phyloP scores from a whole-genome alignment of 2,888 invertebrate species.

The Chironomus tentans region DNA sequence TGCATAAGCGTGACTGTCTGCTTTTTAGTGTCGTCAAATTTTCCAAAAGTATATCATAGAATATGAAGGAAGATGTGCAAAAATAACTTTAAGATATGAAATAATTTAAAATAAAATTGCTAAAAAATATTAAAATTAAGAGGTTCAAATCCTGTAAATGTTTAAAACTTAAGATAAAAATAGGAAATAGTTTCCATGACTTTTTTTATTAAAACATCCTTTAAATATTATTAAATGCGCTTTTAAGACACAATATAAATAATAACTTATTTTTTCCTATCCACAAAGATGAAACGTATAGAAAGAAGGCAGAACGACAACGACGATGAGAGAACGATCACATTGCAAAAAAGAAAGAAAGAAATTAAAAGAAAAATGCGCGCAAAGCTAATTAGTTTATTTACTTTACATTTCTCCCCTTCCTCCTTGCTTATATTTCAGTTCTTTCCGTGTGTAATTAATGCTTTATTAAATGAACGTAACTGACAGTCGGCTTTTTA shows the following conservation, averaged over 20 bases:
- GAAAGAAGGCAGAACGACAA: neutral
- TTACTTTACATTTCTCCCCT: neutral
- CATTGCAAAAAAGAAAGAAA: neutral
- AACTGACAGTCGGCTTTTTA: slow-evolving; percentile 3
- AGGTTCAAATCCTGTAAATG: too few relatives aligned
- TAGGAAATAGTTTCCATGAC: neutral
- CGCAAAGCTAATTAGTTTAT: slow-evolving; percentile 20
- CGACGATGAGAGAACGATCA: neutral
- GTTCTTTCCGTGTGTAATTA: slow-evolving; percentile 12
- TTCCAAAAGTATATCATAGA: too few relatives aligned
- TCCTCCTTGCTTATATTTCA: neutral
- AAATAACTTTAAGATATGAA: too few relatives aligned
- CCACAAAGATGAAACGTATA: neutral
- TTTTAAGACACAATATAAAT: neutral
- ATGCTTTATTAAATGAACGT: slow-evolving; percentile 18
- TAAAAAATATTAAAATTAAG: too few relatives aligned
- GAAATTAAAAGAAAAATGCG: neutral
- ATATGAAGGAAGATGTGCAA: too few relatives aligned
- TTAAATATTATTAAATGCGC: neutral
- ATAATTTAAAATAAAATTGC: too few relatives aligned
- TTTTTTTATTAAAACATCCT: neutral
- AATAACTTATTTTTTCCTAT: neutral
- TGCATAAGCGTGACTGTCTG: too few relatives aligned
- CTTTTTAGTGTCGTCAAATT: too few relatives aligned
- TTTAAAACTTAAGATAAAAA: too few relatives aligned